Evolutionary conservation across 2,113 vertebrate genomes (phyloP), one percentile per base, ranked within the genome.

Genomic region (Phocoena phocoena): DNA sequence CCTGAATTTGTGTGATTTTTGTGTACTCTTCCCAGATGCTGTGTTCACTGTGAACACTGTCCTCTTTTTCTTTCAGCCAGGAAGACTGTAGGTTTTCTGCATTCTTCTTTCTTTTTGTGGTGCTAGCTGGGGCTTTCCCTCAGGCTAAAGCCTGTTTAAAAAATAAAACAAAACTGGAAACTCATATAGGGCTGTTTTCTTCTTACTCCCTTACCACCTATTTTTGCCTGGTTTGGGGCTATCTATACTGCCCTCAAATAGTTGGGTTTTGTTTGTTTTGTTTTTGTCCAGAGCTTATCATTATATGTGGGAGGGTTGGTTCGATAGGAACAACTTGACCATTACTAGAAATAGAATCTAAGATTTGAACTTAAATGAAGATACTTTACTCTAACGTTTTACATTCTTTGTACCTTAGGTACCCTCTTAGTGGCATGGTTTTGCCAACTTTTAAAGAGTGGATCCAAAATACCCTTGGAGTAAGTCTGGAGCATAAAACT

Each of bases 361-460:
- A 97, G 13, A 28, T 88, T 88, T 87, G 96, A 94, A 97, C 90
- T 81, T 96, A 94, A 95, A 90, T 90, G 50, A 95, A 71, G 31
- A 92, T 96, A 77, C 44, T 18, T 67, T 90, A 65, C 95, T 98
- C 83, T 97, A 96, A 86, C 88, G 26, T 97, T 97, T 97, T 98
- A 93, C 93, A 80, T 98, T 88, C 79, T 95, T 97, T 98, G 33
- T 97, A 90, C 73, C 96, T 93, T 98, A 99, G 99, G 98, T 99
- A 99, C 98, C 99, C 98, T 97, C 98, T 99, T 97, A 99, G 99
- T 98, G 99, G 99, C 95, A 98, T 99, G 99, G 95, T 99, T 97
- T 99, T 99, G 92, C 99, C 99, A 77, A 98, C 99, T 97, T 98
- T 99, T 98, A 99, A 98, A 98, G 99, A 99, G 50, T 99, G 99